phyloP scores from a whole-genome alignment of 2,888 invertebrate species.

The Malthinus seriepunctatus region DNA sequence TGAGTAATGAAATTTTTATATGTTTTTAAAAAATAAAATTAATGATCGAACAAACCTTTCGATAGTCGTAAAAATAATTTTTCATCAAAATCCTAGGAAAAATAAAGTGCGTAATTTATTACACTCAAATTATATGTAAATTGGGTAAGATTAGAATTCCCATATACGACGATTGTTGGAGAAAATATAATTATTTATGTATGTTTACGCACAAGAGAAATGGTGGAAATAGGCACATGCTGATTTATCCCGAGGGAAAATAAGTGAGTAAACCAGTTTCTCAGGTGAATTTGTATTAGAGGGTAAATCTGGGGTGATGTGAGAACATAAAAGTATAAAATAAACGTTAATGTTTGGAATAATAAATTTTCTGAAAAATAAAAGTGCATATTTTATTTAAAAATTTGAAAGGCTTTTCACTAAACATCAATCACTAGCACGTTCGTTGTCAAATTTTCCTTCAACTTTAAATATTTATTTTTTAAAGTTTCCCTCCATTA shows the following conservation, averaged over 20 bases:
- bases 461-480: no score
- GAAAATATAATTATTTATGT: slow-evolving; percentile 2
- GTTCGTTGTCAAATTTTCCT: no score
- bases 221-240: slow-evolving; percentile 4
- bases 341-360: slow-evolving; percentile 15
- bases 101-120: background rate
- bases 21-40: no score
- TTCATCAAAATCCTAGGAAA: no score
- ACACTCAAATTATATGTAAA: slow-evolving; percentile 2
- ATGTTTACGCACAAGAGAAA: slow-evolving; percentile 8
- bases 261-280: slow-evolving; percentile 23
- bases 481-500: no score
- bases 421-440: no score
- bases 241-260: slow-evolving; percentile 28
- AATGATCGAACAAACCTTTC: no score
- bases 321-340: slow-evolving; percentile 17
- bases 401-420: no score
- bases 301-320: background rate
- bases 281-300: slow-evolving; percentile 23
- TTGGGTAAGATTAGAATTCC: background rate
- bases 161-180: slow-evolving; percentile 7
- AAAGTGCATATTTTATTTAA: background rate
- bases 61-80: no score
- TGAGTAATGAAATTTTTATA: no score
- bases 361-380: background rate